Evolutionary conservation across 2,888 invertebrate genomes (phyloP), one percentile per base, ranked within the genome.

Genomic region (Masnerella sp.): DNA sequence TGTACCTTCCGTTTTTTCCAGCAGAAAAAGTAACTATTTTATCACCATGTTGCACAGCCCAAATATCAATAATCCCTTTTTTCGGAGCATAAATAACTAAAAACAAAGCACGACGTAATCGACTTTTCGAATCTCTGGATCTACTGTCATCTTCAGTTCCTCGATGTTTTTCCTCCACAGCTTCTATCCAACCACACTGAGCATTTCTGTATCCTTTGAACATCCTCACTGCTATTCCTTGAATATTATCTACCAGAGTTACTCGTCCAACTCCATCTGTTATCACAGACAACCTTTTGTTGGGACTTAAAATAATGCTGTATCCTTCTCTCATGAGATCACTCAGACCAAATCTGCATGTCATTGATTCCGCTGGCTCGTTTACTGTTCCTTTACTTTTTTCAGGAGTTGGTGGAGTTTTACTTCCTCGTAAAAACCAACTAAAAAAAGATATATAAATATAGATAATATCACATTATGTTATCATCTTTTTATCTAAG

Each of bases 191-290:
- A 1, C 95, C 96, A 85, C 97, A 96, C 85, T 98, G 95, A 0
- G 98, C 98, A 85, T 98, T 96, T 51, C 98, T 90, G 87, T 97
- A 99, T 2, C 99, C 98, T 89, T 98, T 98, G 91, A 97, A 97
- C 83, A 98, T 92, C 52, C 96, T 90, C 32, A 97, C 88, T 17
- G 95, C 92, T 54, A 94, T 90, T 0, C 97, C 96, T 77, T 91
- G 91, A 45, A 90, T 90, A 9, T 95, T 92, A 88, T 99, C 97
- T 25, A 99, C 88, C 11, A 99, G 89, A 38, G 94, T 91, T 0
- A 99, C 94, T 64, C 99, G 91, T 18, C 98, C 98, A 82, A 96
- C 91, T 78, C 92, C 92, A 88, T 99, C 99, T 0, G 94, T 91
- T 36, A 96, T 90, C 0, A 94, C 95, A 0, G 95, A 95, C 2